These are phyloP conservation scores for Heliconius melpomene DNA, from an alignment of 1,140 invertebrate genomes.

Conservation along the genomic window DNA sequence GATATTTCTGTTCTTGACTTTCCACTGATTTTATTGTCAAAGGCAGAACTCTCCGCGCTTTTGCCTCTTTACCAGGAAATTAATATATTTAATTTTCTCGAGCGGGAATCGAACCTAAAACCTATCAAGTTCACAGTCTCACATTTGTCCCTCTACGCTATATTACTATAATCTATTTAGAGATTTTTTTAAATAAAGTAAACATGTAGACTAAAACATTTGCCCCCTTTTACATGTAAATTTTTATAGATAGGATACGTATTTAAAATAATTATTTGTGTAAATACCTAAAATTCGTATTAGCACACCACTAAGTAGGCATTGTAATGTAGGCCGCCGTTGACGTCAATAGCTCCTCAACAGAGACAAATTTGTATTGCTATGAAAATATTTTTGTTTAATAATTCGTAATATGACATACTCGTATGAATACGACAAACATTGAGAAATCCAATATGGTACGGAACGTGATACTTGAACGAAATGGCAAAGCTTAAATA, in stretches of 20 bases:
- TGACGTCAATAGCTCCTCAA: conserved; percentile 39
- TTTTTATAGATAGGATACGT: neutral
- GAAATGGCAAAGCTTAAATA: neutral
- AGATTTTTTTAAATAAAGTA: no score
- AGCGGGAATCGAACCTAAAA: neutral
- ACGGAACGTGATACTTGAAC: neutral
- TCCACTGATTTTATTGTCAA: no score
- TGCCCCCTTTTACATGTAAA: neutral
- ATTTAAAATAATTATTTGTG: neutral
- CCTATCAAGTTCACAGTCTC: no score
- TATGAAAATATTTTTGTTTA: conserved; percentile 28
- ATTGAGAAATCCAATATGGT: conserved; percentile 7
- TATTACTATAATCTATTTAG: no score
- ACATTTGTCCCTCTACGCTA: no score
- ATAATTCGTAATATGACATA: neutral
- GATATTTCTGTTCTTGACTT: no score
- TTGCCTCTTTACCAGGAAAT: no score
- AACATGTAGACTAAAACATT: neutral
- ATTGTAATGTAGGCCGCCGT: conserved; percentile 35
- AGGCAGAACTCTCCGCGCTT: no score
- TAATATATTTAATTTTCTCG: no score
- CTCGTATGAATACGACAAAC: neutral
- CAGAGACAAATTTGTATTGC: conserved; percentile 25
- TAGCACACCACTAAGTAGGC: conserved; percentile 30
- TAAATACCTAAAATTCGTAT: conserved; percentile 22